Evolutionary conservation across 2,113 vertebrate species (phyloP).

Genomic region (Myodes glareolus): DNA sequence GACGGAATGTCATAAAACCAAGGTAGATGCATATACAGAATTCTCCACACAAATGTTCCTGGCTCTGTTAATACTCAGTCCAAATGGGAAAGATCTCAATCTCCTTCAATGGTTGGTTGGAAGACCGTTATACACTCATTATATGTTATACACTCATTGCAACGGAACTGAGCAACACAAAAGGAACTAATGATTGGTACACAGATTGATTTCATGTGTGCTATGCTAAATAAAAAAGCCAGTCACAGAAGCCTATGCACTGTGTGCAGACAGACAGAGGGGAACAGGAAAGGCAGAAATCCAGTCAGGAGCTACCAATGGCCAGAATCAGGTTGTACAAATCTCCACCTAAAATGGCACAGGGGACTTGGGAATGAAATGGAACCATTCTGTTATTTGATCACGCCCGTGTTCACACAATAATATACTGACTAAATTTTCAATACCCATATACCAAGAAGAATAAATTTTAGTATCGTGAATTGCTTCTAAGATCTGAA

Average conservation of each 20-base stretch:
- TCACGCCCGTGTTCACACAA: not conserved
- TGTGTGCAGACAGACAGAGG: not conserved
- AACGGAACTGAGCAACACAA: not conserved
- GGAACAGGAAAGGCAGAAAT: not conserved
- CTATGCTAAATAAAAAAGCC: not conserved
- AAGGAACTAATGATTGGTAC: not conserved
- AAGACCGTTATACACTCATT: not conserved
- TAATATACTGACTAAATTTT: not conserved
- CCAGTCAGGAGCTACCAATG: not conserved
- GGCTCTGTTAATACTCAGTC: slow-evolving; percentile 4
- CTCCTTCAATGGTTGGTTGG: not conserved
- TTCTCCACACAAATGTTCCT: not conserved
- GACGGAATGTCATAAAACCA: not conserved
- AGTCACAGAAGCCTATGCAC: not conserved
- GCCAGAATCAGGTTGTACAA: not conserved
- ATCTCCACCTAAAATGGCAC: not conserved
- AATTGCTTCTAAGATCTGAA: not conserved
- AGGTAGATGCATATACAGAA: not conserved
- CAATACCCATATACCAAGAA: not conserved
- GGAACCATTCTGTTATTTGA: not conserved
- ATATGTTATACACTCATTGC: not conserved
- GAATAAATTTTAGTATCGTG: not conserved
- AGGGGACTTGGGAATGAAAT: not conserved
- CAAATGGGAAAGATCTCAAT: not conserved
- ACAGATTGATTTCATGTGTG: not conserved